phyloP scores from a whole-genome alignment of 2,113 vertebrate species.

The Conger conger region DNA sequence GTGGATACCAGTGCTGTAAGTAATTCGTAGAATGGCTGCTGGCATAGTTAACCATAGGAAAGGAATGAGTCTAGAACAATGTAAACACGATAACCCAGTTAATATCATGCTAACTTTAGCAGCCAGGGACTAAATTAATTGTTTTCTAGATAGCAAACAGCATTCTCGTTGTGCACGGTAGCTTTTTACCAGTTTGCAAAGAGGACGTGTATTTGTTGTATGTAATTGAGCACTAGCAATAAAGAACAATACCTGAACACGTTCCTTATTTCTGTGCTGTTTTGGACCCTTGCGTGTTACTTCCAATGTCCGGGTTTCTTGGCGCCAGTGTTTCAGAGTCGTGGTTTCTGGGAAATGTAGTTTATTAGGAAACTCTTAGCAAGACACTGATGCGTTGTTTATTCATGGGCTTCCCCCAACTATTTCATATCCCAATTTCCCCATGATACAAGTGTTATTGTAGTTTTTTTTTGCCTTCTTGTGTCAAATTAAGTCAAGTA shows the following conservation, averaged over 20 bases:
- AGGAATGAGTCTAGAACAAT: too few relatives aligned
- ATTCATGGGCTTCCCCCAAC: too few relatives aligned
- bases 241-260: neutral
- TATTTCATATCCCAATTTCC: too few relatives aligned
- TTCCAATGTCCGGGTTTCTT: neutral
- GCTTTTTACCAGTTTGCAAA: neutral
- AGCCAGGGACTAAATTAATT: neutral
- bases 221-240: neutral
- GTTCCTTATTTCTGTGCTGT: neutral
- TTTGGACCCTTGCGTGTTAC: neutral
- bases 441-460: too few relatives aligned
- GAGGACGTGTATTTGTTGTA: neutral
- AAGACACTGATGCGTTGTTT: too few relatives aligned
- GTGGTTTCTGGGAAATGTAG: conserved; percentile 26
- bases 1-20: too few relatives aligned
- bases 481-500: too few relatives aligned
- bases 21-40: too few relatives aligned
- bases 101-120: neutral
- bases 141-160: neutral
- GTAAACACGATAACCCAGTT: neutral
- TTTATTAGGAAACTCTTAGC: neutral
- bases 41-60: too few relatives aligned
- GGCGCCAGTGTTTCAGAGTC: conserved; percentile 2
- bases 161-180: neutral
- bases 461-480: too few relatives aligned